Evolutionary conservation across 2,113 vertebrate genomes (phyloP), one percentile per base, ranked within the genome.

Genomic region (Phylloscopus whistleri): DNA sequence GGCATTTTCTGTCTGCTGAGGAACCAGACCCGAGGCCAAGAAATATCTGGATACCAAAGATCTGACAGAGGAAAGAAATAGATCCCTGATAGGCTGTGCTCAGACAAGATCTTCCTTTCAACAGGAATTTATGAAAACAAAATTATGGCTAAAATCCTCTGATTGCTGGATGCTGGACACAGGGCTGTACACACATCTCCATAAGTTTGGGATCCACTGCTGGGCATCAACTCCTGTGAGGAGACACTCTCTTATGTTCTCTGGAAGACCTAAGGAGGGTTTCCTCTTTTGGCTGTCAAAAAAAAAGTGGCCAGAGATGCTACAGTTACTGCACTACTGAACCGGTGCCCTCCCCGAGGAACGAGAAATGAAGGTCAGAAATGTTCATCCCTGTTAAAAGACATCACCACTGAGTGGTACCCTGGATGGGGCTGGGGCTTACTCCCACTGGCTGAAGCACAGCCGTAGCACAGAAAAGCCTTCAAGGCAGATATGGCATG

Each of bases 271-370:
- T 19, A 31, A 66, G 70, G 21, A 60, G 10, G 18, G 7, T 75
- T 78, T 78, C 8, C 16, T 35, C 43, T 63, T 69, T 27, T 13
- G 30, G 10, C 43, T 28, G 7, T 17, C 26, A 46, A 49, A 87
- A 58, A 52, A 33, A 24, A 30, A 5, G n/a, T 31, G 43, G 7
- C 48, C 59, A 64, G 35, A 30, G 16, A 17, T 27, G 41, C 14
- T 46, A n/a, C 37, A 44, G n/a, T 18, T 53, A 35, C 43, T 46
- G 55, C 55, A 19, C 41, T 30, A 33, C 37, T 11, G 41, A 87
- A 51, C 13, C 0, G 0, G 44, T 7, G n/a, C 12, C 11, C 58
- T 48, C 39, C 56, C 28, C 5, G 11, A 53, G 55, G 11, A 77
- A 33, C 0, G 0, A 31, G 37, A 52, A 69, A 81, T 1, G 8